Conservation (phyloP, 2,113 vertebrate genomes). For the Tricholaema leucomelas region DNA sequence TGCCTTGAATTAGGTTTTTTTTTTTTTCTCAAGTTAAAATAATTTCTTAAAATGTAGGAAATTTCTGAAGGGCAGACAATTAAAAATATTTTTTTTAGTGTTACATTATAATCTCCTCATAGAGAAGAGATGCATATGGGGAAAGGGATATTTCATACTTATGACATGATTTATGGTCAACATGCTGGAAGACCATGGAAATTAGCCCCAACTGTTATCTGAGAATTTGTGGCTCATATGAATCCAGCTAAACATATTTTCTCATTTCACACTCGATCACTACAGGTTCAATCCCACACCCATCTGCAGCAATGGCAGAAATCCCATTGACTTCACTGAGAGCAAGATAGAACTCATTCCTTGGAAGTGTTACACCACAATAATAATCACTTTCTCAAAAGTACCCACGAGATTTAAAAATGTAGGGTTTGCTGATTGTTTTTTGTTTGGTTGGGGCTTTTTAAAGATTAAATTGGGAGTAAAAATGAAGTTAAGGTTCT, state of each 20-base stretch:
- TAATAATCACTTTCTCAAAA: background rate
- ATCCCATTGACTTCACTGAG: slow-evolving; percentile 20
- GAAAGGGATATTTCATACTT: background rate
- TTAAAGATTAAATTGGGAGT: background rate
- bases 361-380: background rate
- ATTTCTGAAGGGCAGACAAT: background rate
- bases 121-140: background rate
- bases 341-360: background rate
- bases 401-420: background rate
- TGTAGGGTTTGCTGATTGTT: background rate
- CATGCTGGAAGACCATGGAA: background rate
- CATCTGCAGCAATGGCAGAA: slow-evolving; percentile 54
- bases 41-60: background rate
- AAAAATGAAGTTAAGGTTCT: background rate
- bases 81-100: background rate
- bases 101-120: background rate
- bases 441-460: background rate
- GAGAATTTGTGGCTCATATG: slow-evolving; percentile 11
- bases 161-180: background rate
- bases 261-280: slow-evolving; percentile 53
- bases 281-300: slow-evolving; percentile 35
- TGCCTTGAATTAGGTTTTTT: background rate
- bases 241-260: slow-evolving; percentile 45
- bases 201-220: background rate
- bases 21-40: background rate